phyloP scores from a whole-genome alignment of 1,140 invertebrate genomes.

The Cotesia vestalis region DNA sequence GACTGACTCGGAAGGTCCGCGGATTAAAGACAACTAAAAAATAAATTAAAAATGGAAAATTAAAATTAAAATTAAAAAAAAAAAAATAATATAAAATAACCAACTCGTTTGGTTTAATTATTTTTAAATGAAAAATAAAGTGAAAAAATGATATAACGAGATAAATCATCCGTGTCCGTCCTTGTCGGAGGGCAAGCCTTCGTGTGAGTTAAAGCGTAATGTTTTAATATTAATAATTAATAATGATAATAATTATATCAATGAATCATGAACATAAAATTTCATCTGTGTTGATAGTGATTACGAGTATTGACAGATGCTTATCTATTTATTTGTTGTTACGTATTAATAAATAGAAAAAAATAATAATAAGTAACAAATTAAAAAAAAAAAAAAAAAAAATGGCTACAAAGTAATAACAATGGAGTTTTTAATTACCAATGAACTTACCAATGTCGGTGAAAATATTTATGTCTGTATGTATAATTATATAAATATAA shows the following conservation, averaged over 20 bases:
- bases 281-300: slow-evolving; percentile 61
- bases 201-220: slow-evolving; percentile 35
- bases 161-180: slow-evolving; percentile 40
- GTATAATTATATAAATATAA: too few relatives aligned
- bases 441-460: too few relatives aligned
- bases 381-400: too few relatives aligned
- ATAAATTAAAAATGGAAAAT: not conserved
- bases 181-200: slow-evolving; percentile 14
- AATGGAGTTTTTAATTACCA: too few relatives aligned
- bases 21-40: not conserved
- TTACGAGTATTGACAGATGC: slow-evolving; percentile 60
- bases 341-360: slow-evolving; percentile 54
- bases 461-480: too few relatives aligned
- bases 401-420: too few relatives aligned
- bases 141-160: slow-evolving; percentile 8
- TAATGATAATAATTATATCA: slow-evolving; percentile 34
- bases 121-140: slow-evolving; percentile 15
- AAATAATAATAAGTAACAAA: slow-evolving; percentile 42
- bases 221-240: slow-evolving; percentile 29
- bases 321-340: slow-evolving; percentile 65
- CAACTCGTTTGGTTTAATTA: slow-evolving; percentile 20
- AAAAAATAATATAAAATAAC: slow-evolving; percentile 18
- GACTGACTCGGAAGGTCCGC: slow-evolving; percentile 3
- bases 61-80: too few relatives aligned
- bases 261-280: slow-evolving; percentile 39